Evolutionary conservation across 2,888 invertebrate genomes (phyloP).

Genomic region (Leptinotarsa juncta): DNA sequence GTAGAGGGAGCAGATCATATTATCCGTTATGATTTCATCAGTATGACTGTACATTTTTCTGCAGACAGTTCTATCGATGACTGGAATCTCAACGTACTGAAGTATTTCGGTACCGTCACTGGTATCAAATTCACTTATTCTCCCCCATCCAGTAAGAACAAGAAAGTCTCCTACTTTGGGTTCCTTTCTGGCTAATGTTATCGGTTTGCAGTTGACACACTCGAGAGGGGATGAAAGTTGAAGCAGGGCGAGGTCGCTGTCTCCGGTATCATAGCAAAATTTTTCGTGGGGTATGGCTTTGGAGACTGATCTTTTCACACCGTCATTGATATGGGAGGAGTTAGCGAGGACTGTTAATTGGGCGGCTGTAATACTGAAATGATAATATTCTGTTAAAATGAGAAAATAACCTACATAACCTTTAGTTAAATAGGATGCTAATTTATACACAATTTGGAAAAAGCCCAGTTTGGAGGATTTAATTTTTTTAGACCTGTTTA

Average conservation of each 20-base stretch:
- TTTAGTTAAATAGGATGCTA: no score
- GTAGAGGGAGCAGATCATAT: conserved; percentile 28
- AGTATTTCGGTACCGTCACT: conserved; percentile 21
- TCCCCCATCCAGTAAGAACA: conserved; percentile 30
- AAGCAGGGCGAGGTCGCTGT: conserved; percentile 29
- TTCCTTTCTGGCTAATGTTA: conserved; percentile 11
- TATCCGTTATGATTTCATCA: conserved; percentile 11
- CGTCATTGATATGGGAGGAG: conserved; percentile 21
- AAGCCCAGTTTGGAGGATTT: no score
- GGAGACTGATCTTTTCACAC: conserved; percentile 13
- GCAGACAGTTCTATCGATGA: conserved; percentile 21
- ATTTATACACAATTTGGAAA: no score
- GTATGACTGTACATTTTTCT: not conserved
- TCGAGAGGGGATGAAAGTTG: conserved; percentile 23
- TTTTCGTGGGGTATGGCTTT: conserved; percentile 20
- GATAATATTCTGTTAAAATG: not conserved
- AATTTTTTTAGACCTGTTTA: no score
- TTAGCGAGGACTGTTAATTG: conserved; percentile 21
- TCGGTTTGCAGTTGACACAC: conserved; percentile 17
- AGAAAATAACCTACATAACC: no score
- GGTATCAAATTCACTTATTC: conserved; percentile 8
- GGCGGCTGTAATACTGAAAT: conserved; percentile 6
- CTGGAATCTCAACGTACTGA: conserved; percentile 28
- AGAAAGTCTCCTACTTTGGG: conserved; percentile 11
- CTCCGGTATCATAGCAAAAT: conserved; percentile 17